These are phyloP conservation scores for Penaeus monodon DNA, from an alignment of 2,888 invertebrate species.

Conservation along the genomic window DNA sequence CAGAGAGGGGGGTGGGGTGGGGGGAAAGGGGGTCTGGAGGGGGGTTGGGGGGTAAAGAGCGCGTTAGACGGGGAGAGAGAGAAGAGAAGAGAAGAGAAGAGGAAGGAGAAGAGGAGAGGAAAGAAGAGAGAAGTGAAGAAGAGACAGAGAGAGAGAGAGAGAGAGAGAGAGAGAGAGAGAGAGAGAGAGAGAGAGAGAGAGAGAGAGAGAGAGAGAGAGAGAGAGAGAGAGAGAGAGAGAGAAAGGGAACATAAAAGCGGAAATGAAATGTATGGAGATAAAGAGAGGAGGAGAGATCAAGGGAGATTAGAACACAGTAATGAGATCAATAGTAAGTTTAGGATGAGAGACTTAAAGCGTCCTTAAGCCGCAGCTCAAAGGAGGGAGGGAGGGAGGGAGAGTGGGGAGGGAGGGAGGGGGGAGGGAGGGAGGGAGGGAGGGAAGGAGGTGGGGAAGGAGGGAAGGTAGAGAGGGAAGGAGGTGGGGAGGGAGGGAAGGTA, in stretches of 20 bases:
- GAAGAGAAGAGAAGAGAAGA: background rate
- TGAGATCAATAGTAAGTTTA: no score
- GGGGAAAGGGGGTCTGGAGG: no score
- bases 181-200: slow-evolving; percentile 4
- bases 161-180: slow-evolving; percentile 13
- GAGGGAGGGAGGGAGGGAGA: no score
- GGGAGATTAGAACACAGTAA: no score
- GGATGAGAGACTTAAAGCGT: no score
- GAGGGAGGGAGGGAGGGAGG: background rate
- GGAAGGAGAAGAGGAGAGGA: background rate
- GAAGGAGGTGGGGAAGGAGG: background rate
- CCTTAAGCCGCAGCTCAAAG: background rate
- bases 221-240: background rate
- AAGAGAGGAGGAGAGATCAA: no score
- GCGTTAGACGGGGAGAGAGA: background rate
- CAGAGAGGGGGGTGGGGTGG: no score
- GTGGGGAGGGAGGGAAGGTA: background rate
- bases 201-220: slow-evolving; percentile 12
- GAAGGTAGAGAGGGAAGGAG: no score
- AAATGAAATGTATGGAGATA: no score
- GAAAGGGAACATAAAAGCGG: no score
- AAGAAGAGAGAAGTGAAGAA: background rate
- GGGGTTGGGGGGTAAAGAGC: no score
- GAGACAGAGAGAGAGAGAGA: slow-evolving; percentile 1
- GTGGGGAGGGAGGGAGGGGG: background rate